Evolutionary conservation across 2,113 vertebrate genomes (phyloP).

Genomic region (Halichoeres trimaculatus): DNA sequence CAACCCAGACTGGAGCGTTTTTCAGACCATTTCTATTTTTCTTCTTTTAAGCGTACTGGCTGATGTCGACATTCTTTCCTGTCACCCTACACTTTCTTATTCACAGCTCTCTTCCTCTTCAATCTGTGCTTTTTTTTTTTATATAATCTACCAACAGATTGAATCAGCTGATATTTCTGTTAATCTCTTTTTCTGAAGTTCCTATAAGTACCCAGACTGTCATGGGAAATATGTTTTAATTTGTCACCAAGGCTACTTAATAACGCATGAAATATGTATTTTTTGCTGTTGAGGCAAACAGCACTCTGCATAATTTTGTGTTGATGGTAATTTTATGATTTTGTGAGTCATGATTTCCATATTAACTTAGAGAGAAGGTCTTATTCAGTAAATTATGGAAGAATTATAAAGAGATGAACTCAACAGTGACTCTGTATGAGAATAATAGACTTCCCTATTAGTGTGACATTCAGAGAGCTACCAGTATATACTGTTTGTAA

Average conservation of each 20-base stretch:
- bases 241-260: neutral
- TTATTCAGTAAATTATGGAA: neutral
- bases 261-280: neutral
- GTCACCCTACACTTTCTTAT: neutral
- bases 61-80: slow-evolving; percentile 1
- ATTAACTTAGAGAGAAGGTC: neutral
- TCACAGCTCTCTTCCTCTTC: neutral
- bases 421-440: no score
- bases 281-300: neutral
- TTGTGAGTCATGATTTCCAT: neutral
- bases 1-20: neutral
- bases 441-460: no score
- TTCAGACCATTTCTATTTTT: neutral
- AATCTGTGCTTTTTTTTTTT: neutral
- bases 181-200: neutral
- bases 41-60: neutral
- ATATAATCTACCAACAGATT: neutral
- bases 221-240: neutral
- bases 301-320: neutral
- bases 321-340: neutral
- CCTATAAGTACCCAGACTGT: neutral
- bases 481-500: no score
- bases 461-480: no score
- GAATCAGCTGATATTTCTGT: neutral
- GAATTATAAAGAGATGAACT: no score